Conservation (phyloP, 2,113 vertebrate species). For the Paradisaea rubra region DNA sequence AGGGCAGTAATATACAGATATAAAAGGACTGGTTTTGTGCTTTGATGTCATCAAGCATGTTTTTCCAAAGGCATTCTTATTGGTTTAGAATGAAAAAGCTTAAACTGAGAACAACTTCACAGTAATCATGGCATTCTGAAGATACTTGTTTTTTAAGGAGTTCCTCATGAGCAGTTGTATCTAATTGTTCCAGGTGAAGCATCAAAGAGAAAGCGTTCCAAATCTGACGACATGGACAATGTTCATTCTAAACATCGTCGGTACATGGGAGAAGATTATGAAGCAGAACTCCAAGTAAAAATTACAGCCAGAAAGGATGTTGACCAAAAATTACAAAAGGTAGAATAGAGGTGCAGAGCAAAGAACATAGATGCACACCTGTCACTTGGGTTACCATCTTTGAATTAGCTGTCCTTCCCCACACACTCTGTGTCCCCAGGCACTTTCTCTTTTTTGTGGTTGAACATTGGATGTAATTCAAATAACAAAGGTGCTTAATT, state of each 20-base stretch:
- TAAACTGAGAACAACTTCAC: background rate
- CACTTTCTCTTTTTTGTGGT: background rate
- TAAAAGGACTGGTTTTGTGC: background rate
- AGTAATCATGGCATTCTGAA: background rate
- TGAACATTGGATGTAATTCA: background rate
- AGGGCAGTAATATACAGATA: background rate
- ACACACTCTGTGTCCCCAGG: rapidly evolving
- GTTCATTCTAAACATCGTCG: constrained; percentile 74
- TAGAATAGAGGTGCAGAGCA: constrained; percentile 13
- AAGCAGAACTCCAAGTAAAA: constrained; percentile 92
- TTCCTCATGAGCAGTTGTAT: background rate
- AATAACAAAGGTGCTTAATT: background rate
- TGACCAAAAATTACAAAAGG: constrained; percentile 89
- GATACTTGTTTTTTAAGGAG: background rate
- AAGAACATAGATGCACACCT: background rate
- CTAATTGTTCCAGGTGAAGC: constrained; percentile 66
- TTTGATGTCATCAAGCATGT: background rate
- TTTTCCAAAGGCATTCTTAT: background rate
- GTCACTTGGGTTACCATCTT: background rate
- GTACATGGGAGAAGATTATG: constrained; percentile 75
- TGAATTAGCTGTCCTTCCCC: background rate
- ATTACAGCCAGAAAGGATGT: constrained; percentile 85
- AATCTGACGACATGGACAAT: constrained; percentile 77
- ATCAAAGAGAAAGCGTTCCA: constrained; percentile 76
- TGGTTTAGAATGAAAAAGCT: background rate